Evolutionary conservation across 2,888 invertebrate genomes (phyloP), one percentile per base, ranked within the genome.

Genomic region (Sussaba pulchella): DNA sequence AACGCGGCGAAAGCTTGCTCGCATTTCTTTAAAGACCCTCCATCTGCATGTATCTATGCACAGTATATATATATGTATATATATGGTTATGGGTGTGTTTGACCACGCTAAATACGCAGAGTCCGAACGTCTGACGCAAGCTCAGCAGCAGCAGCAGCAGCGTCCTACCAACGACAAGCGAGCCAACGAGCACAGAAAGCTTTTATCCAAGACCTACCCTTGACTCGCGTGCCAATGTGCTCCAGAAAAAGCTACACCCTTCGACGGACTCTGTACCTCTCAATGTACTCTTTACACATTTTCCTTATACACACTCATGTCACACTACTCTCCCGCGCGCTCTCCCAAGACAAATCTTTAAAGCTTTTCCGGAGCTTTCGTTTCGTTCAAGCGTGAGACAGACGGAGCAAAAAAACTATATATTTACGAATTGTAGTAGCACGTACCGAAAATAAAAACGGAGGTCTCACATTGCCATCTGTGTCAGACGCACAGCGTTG

Each of bases 21-120:
- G 88, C 85, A 87, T 88, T 89, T 89, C 89, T 89, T 89, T 89
- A 88, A 89, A 87, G 87, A 85, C n/a, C n/a, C 85, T 84, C 85
- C 85, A 41, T 63, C 50, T n/a, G n/a, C 39, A 26, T 66, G 64
- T 9, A 54, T 39, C 64, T 47, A 39, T 19, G 26, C 12, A 17
- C n/a, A n/a, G 59, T 43, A 17, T 36, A 57, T 71, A 14, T 41
- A 21, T 21, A 19, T 31, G 24, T 83, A 78, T 83, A 75, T 83
- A 79, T 84, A 77, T 82, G 52, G 1, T 31, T 54, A 26, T 39
- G 59, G 54, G 43, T 19, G 63, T 26, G 41, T 52, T 24, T 83
- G 79, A 81, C 76, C 82, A 82, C 83, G 82, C 82, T 89, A 89
- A 89, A 88, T 83, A 88, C 86, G 83, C 87, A 73, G 73, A 83